Evolutionary conservation across 2,888 invertebrate species (phyloP), one percentile per base, ranked within the genome.

Genomic region (Philereme vetulata): DNA sequence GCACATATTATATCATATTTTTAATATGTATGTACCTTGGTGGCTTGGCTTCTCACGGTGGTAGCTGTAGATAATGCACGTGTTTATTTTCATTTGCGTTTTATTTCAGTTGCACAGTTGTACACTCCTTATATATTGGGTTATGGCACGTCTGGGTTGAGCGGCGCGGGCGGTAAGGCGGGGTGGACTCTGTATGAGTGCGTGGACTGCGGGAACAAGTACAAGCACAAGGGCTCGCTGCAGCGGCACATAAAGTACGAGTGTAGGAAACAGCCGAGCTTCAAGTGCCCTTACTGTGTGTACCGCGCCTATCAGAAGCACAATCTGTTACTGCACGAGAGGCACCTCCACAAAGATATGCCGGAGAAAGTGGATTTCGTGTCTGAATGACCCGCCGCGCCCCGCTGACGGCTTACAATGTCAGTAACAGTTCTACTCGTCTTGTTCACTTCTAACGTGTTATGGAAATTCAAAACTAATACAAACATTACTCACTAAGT

Each of bases 161-260:
- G 88, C 82, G 79, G 87, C 21, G 21, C 21, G 21, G 21, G 21
- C 84, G 83, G 84, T 75, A 90, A 90, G 77, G 81, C 80, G 65
- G 85, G 88, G 64, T 92, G 92, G 92, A 90, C 92, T 56, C 82
- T 92, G 71, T 93, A 93, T 80, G 93, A 93, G 66, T 96, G 96
- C 89, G 93, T 93, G 76, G 93, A 93, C 76, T 97, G 97, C 85
- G 96, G 96, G 70, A 97, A 97, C 91, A 94, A 95, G 74, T 97
- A 97, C 93, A 95, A 95, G 88, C 95, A 95, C 86, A 95, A 95
- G 80, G 95, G 96, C 72, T 96, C 96, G 65, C 92, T 96, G 75
- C 95, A 95, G 82, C 93, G 96, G 60, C 96, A 96, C 84, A 93
- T 95, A 76, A 95, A 94, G 77, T 95, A 95, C 85, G 96, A 96